Evolutionary conservation across 2,113 vertebrate genomes (phyloP), one percentile per base, ranked within the genome.

Genomic region (Pomatorhinus ruficollis): DNA sequence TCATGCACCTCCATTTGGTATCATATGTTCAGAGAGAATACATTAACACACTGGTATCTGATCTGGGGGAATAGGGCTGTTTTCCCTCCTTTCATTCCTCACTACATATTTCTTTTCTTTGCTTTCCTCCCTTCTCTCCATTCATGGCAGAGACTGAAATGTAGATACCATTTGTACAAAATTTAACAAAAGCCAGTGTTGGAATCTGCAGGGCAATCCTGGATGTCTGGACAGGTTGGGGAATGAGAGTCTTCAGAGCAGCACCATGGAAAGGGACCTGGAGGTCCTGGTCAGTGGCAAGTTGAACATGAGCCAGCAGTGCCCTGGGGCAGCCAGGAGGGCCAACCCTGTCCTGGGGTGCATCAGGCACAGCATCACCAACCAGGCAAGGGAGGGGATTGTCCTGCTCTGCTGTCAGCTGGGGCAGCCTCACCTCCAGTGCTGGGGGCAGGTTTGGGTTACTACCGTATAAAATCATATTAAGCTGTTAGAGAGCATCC

Each of bases 1-100:
- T 90, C 15, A 5, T 84, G 71, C 45, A 89, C 66, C 27, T 91
- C 66, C 45, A 94, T 88, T 97, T 93, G 77, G 72, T 86, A 83
- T 97, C 77, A 5, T 78, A 75, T 57, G 63, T 90, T 95, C 78
- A 92, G 86, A 97, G 45, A 94, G 93, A 93, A 96, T 92, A 93
- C 70, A 83, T 89, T 91, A 93, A 89, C 90, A 80, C 44, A 61
- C 53, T 95, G 70, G 37, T 66, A 50, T 77, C 74, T 90, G 54
- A 93, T 96, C 74, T 78, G 35, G 47, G 42, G 56, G 77, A 96
- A 89, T 25, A 77, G 17, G 47, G 44, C 8, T 94, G 27, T 2
- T 90, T 89, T 89, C 65, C 23, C 37, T 87, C 12, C 17, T 90
- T 83, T 93, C 52, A 59, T 93, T 96, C 31, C 27, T 78, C 37